phyloP scores from a whole-genome alignment of 2,113 vertebrate genomes.

The Scalopus aquaticus region DNA sequence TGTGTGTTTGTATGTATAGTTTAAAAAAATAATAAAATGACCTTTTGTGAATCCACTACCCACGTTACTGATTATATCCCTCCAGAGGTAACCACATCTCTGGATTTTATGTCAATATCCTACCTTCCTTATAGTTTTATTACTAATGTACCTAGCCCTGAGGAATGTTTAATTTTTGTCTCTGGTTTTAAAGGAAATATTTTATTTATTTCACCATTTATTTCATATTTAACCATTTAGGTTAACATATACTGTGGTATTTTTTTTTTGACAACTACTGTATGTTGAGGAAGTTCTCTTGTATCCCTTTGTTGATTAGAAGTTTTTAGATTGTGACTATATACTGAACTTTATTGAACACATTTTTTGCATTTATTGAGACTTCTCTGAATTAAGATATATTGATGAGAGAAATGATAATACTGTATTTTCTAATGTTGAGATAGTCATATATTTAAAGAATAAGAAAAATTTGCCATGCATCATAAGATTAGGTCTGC shows the following conservation, averaged over 20 bases:
- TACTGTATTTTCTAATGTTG: background rate
- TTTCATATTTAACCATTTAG: no score
- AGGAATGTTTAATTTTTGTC: conserved; percentile 7
- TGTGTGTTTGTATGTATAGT: background rate
- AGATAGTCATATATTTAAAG: conserved; percentile 14
- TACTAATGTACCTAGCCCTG: background rate
- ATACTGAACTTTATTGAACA: conserved; percentile 31
- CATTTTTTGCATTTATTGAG: background rate
- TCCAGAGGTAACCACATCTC: background rate
- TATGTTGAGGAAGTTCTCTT: conserved; percentile 1
- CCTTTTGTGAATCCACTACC: background rate
- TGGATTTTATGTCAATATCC: conserved; percentile 4
- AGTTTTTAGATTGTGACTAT: conserved; percentile 43
- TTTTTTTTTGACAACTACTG: background rate
- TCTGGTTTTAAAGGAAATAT: conserved; percentile 23
- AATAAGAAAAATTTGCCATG: background rate
- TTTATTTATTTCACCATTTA: conserved; percentile 48
- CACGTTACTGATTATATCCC: background rate
- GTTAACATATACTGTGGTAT: background rate
- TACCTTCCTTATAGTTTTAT: conserved; percentile 7
- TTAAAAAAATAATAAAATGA: conserved; percentile 5
- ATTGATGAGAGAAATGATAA: background rate
- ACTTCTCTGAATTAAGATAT: conserved; percentile 14
- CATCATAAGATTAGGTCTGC: background rate
- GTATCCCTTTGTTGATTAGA: background rate